Evolutionary conservation across 2,113 vertebrate genomes (phyloP), one percentile per base, ranked within the genome.

Genomic region (Tretioscincus oriximinensis): DNA sequence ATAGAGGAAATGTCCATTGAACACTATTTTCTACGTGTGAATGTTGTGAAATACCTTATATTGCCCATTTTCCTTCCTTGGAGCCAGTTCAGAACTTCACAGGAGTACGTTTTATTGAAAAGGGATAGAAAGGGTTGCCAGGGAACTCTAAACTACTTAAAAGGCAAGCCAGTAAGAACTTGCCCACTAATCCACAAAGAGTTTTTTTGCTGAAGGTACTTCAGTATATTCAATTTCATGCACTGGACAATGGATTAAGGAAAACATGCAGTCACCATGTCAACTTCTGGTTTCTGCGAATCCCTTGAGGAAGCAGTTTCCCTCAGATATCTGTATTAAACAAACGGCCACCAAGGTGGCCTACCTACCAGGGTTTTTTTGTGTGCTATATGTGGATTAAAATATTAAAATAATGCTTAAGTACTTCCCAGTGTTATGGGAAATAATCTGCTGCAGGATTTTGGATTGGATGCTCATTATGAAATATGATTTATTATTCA

Each of bases 371-470:
- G 5, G 14, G 14, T 67, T 22, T 78, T 18, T 22, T 78, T 8
- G 47, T 51, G 78, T 86, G 64, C 77, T 79, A 26, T 84, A 84
- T 84, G 83, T 28, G 21, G 84, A 85, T 81, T 66, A 2, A 20
- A 84, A 74, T 35, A 75, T 21, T 63, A 12, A 72, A 45, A 58
- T 70, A 81, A 84, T 3, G 3, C 66, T 29, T 18, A 87, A 41
- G 51, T 77, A 35, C 21, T 81, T 85, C 47, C 41, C 12, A 16
- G 8, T 60, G 58, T 89, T 73, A 58, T 58, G 63, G 35, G 76
- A 73, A 66, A 73, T 77, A 3, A 77, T 71, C 75, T 26, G 18
- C 63, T 76, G 49, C 35, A 71, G 80, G 71, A 66, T 70, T 51
- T 68, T 85, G 51, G 29, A 29, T 77, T 10, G 45, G 7, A 51